Conservation (phyloP, 1,140 invertebrate genomes). For the Fopius arisanus region DNA sequence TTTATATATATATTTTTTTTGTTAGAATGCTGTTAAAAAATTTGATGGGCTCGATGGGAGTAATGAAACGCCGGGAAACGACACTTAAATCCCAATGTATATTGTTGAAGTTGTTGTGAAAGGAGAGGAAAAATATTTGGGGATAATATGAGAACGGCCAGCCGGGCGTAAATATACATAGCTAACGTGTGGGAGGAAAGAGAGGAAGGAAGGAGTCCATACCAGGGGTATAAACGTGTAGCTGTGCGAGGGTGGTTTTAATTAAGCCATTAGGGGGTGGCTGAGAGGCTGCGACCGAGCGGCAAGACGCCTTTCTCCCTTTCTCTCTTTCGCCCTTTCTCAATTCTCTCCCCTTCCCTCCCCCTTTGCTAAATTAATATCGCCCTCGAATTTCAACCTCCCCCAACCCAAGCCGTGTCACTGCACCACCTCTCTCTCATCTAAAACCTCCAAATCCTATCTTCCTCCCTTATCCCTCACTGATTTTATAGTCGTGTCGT, state of each 20-base stretch:
- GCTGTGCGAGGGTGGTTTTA: constrained; percentile 60
- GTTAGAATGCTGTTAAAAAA: not conserved
- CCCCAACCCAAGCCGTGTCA: constrained; percentile 4
- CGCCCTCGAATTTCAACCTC: constrained; percentile 42
- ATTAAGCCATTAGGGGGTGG: constrained; percentile 64
- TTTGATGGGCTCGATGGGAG: constrained; percentile 20
- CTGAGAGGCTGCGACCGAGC: constrained; percentile 54
- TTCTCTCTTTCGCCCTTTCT: not conserved
- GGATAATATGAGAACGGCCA: not conserved
- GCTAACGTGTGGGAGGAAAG: constrained; percentile 35
- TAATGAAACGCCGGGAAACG: not conserved
- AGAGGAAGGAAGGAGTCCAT: constrained; percentile 20
- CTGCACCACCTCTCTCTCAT: not conserved
- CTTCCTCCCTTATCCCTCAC: not conserved
- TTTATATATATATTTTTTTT: too few relatives aligned
- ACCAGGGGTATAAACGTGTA: constrained; percentile 36
- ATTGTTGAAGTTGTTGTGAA: not conserved
- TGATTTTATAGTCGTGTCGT: constrained; percentile 9
- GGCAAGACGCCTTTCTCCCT: constrained; percentile 45
- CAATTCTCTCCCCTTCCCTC: not conserved
- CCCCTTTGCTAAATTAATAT: constrained; percentile 62
- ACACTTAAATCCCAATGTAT: not conserved
- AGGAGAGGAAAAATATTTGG: constrained; percentile 9
- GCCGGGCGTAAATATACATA: constrained; percentile 22
- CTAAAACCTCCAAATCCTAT: not conserved